These are phyloP conservation scores for Sterrhoptilus dennistouni DNA, from an alignment of 2,113 vertebrate species.

Conservation along the genomic window DNA sequence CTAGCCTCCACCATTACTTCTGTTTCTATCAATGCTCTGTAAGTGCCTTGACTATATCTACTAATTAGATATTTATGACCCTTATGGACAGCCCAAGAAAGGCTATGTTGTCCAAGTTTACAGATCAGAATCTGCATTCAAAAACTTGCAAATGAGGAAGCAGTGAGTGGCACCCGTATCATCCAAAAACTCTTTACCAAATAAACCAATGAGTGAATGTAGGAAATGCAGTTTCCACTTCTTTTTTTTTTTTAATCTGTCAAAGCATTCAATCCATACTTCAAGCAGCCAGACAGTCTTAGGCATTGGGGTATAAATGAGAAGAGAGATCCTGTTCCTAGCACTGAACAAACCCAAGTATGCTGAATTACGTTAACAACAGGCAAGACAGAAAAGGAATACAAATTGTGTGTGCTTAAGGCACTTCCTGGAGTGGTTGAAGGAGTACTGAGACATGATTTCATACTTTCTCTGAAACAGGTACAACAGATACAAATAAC, in stretches of 20 bases:
- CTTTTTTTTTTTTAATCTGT: not conserved
- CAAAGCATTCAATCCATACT: not conserved
- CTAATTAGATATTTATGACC: not conserved
- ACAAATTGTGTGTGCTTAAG: not conserved
- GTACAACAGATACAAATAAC: not conserved
- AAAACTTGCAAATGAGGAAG: not conserved
- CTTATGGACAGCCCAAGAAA: not conserved
- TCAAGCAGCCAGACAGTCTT: not conserved
- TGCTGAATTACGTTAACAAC: not conserved
- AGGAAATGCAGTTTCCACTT: not conserved
- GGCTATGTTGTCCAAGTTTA: not conserved
- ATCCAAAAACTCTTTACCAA: not conserved
- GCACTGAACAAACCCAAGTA: not conserved
- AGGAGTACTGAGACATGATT: not conserved
- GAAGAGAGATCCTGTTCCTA: not conserved
- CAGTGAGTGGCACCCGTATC: not conserved
- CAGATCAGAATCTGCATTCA: not conserved
- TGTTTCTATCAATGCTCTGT: not conserved
- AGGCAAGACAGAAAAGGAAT: not conserved
- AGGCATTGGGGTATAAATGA: not conserved
- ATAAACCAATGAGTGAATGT: not conserved
- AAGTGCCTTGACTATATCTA: not conserved
- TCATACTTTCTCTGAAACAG: not conserved
- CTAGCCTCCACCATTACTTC: not conserved
- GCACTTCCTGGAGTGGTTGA: not conserved